A percentile compares a stretch with the other conserved stretches of the same genome.
Evolutionary conservation across 2,888 invertebrate species (phyloP).

Genomic region (Trachelus troglodyta): DNA sequence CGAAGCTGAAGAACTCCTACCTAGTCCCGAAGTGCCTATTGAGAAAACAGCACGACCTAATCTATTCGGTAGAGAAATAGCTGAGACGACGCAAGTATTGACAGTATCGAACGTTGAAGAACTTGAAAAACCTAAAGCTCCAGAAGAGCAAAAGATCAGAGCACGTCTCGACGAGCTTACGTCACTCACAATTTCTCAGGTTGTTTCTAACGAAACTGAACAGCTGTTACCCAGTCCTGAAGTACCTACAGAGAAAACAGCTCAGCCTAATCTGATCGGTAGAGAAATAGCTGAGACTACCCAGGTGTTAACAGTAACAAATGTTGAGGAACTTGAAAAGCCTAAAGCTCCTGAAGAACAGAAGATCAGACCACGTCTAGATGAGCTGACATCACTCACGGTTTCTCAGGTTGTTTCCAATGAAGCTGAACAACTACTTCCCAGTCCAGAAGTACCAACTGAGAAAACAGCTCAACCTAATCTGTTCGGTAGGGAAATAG

Average conservation of each 20-base stretch:
- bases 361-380: slow-evolving; percentile 45
- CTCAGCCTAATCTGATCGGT: slow-evolving; percentile 22
- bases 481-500: slow-evolving; percentile 59
- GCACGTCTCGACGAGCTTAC: slow-evolving; percentile 47
- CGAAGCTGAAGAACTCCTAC: slow-evolving; percentile 43
- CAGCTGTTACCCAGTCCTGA: not conserved
- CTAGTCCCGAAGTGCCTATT: slow-evolving; percentile 43
- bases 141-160: slow-evolving; percentile 43
- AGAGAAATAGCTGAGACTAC: slow-evolving; percentile 54
- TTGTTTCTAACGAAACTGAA: slow-evolving; percentile 10
- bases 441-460: slow-evolving; percentile 42
- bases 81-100: slow-evolving; percentile 60
- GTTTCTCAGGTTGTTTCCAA: slow-evolving; percentile 41
- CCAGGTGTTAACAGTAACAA: slow-evolving; percentile 50
- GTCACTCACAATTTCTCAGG: slow-evolving; percentile 43
- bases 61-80: slow-evolving; percentile 57
- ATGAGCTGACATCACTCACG: slow-evolving; percentile 46
- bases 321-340: slow-evolving; percentile 43
- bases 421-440: slow-evolving; percentile 42
- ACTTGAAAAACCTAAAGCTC: slow-evolving; percentile 34
- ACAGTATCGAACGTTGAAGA: slow-evolving; percentile 47
- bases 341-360: slow-evolving; percentile 37
- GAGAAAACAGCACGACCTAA: slow-evolving; percentile 50
- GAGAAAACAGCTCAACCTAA: slow-evolving; percentile 59
- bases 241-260: slow-evolving; percentile 13